Evolutionary conservation across 2,113 vertebrate genomes (phyloP).

Genomic region (Tauraco erythrolophus): DNA sequence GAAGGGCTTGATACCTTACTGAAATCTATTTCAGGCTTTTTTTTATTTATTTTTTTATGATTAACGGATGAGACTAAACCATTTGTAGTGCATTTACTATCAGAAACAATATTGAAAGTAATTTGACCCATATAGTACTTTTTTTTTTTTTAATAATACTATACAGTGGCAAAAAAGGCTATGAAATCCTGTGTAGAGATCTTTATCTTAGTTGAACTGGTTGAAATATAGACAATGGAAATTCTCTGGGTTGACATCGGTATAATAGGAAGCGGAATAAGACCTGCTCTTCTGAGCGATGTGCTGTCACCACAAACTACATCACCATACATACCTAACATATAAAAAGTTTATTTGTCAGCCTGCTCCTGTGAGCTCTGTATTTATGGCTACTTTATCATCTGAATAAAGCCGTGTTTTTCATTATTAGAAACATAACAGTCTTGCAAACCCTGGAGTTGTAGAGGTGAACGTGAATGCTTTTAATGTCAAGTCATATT

Average conservation of each 20-base stretch:
- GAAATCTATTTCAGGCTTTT: neutral
- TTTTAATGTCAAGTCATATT: conserved; percentile 7
- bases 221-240: conserved; percentile 47
- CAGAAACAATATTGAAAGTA: conserved; percentile 16
- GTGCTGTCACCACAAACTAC: conserved; percentile 50
- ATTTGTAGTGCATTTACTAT: conserved; percentile 1
- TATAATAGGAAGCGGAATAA: conserved; percentile 45
- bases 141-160: neutral
- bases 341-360: conserved; percentile 55
- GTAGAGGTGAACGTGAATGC: neutral
- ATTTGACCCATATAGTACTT: neutral
- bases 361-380: neutral
- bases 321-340: neutral
- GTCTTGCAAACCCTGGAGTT: neutral
- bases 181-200: conserved; percentile 7
- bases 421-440: conserved; percentile 8
- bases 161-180: neutral
- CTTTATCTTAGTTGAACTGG: conserved; percentile 50
- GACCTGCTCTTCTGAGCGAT: conserved; percentile 40
- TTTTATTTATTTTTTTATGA: neutral
- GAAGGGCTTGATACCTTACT: neutral
- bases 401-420: conserved; percentile 32
- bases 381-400: conserved; percentile 20
- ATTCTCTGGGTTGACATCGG: neutral
- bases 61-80: neutral